Conservation (phyloP, 2,113 vertebrate species). For the Antigone vipio region DNA sequence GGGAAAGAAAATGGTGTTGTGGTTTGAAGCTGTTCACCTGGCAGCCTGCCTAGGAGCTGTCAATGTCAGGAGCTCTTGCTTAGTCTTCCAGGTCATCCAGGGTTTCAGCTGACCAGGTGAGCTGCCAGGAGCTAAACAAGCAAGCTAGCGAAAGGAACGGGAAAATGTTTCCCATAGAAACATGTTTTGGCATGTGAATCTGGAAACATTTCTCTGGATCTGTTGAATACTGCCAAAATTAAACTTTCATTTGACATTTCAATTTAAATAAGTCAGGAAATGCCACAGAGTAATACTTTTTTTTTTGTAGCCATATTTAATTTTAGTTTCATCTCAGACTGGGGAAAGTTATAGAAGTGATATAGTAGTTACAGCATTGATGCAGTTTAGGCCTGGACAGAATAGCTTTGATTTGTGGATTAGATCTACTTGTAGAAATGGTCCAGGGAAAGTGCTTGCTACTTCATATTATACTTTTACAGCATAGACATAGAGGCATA, state of each 20-base stretch:
- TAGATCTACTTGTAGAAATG: not conserved
- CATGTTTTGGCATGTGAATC: not conserved
- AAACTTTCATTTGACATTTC: not conserved
- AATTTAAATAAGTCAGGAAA: not conserved
- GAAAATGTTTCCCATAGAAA: not conserved
- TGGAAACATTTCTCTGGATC: not conserved
- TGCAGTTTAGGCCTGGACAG: not conserved
- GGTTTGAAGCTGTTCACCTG: not conserved
- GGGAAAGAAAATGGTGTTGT: not conserved
- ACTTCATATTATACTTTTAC: not conserved
- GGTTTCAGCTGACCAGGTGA: not conserved
- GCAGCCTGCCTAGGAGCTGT: not conserved
- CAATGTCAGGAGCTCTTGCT: not conserved
- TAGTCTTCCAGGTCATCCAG: not conserved
- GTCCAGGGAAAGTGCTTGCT: not conserved
- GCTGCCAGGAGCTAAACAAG: not conserved
- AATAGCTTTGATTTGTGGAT: not conserved
- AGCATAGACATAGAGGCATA: fast-evolving
- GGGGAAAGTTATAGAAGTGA: not conserved
- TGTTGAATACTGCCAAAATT: not conserved
- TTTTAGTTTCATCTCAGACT: not conserved
- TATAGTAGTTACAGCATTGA: not conserved
- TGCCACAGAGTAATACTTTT: not conserved
- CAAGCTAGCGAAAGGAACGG: not conserved
- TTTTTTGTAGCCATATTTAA: not conserved